phyloP scores from a whole-genome alignment of 2,888 invertebrate species.

The Napeogenes sylphis region DNA sequence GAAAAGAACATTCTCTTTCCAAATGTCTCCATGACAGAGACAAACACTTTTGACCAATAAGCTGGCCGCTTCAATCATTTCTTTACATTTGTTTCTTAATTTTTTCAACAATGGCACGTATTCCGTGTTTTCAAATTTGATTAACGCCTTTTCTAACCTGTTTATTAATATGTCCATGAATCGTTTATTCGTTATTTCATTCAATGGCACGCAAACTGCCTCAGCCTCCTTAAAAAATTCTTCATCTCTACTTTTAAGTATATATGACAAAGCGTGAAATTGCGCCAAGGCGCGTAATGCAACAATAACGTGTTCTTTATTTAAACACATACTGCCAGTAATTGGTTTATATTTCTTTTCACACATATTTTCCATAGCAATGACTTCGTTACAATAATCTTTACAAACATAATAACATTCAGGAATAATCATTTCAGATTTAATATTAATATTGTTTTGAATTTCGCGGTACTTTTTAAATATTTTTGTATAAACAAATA shows the following conservation, averaged over 20 bases:
- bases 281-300: conserved; percentile 55
- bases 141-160: conserved; percentile 55
- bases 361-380: conserved; percentile 61
- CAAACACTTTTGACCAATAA: conserved; percentile 44
- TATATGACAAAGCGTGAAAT: conserved; percentile 62
- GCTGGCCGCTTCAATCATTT: conserved; percentile 41
- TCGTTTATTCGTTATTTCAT: conserved; percentile 48
- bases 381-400: conserved; percentile 56
- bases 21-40: conserved; percentile 68
- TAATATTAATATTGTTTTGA: conserved; percentile 34
- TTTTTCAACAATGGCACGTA: conserved; percentile 45
- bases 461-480: conserved; percentile 46
- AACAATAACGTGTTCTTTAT: conserved; percentile 50
- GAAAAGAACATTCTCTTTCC: conserved; percentile 70
- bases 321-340: conserved; percentile 46
- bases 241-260: conserved; percentile 42
- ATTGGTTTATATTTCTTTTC: conserved; percentile 49
- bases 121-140: conserved; percentile 46
- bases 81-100: conserved; percentile 45
- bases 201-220: conserved; percentile 52
- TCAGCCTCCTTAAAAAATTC: conserved; percentile 43
- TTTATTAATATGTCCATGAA: conserved; percentile 57
- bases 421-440: conserved; percentile 45
- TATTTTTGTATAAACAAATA: conserved; percentile 55
- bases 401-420: conserved; percentile 51